Conservation (phyloP, 1,140 invertebrate species). For the Battus philenor region DNA sequence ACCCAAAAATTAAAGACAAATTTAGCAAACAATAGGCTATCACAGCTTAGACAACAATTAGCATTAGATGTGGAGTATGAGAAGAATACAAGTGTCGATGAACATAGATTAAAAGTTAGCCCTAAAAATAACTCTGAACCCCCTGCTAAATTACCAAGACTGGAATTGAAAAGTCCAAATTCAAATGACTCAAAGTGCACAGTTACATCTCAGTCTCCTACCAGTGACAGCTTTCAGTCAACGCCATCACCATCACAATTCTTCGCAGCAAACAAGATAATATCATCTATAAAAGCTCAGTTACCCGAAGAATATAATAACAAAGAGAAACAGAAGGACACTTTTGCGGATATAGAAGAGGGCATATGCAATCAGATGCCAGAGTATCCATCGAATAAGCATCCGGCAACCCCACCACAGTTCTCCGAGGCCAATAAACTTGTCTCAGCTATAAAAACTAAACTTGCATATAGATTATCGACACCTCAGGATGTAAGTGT, state of each 20-base stretch:
- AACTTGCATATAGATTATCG: slow-evolving; percentile 41
- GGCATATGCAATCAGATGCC: slow-evolving; percentile 55
- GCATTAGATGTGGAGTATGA: slow-evolving; percentile 26
- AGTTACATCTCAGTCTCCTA: slow-evolving; percentile 39
- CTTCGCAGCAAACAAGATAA: slow-evolving; percentile 66
- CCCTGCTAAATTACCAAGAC: slow-evolving; percentile 23
- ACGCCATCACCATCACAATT: slow-evolving; percentile 62
- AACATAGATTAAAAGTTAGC: slow-evolving; percentile 28
- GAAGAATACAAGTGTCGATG: slow-evolving; percentile 24
- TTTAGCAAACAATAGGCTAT: slow-evolving; percentile 44
- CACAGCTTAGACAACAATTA: slow-evolving; percentile 37
- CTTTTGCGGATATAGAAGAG: slow-evolving; percentile 65
- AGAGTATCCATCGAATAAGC: slow-evolving; percentile 57
- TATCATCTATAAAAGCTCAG: slow-evolving; percentile 65
- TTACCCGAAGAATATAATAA: slow-evolving; percentile 55
- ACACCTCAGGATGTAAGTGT: slow-evolving; percentile 27
- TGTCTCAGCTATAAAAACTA: slow-evolving; percentile 62
- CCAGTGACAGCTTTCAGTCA: slow-evolving; percentile 48
- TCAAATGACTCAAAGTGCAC: slow-evolving; percentile 41
- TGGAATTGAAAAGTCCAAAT: slow-evolving; percentile 40
- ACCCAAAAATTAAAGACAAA: too few species aligned
- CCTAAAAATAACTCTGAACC: slow-evolving; percentile 29
- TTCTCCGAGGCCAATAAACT: slow-evolving; percentile 64
- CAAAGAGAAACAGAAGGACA: slow-evolving; percentile 54
- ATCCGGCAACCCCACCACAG: slow-evolving; percentile 61